Conservation (phyloP, 1,140 invertebrate genomes). For the Musca vetustissima region DNA sequence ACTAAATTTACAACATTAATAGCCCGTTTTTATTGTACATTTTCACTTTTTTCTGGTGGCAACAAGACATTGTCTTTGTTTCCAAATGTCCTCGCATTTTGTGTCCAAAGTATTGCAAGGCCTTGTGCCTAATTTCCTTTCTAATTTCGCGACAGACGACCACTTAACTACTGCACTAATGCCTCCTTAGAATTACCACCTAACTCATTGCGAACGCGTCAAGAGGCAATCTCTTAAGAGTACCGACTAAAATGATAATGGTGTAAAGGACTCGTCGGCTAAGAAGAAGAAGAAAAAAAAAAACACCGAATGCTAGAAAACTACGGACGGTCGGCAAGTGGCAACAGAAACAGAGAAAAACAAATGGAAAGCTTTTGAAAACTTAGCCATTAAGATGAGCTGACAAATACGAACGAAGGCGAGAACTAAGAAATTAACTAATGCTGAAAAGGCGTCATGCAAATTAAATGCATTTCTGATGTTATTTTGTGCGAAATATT, state of each 20-base stretch:
- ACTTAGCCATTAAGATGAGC: background rate
- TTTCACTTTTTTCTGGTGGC: too few relatives aligned
- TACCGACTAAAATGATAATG: background rate
- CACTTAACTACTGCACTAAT: constrained; percentile 6
- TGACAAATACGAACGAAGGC: constrained; percentile 3
- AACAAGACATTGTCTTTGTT: too few relatives aligned
- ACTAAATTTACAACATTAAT: too few relatives aligned
- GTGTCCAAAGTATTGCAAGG: background rate
- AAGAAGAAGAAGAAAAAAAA: too few relatives aligned
- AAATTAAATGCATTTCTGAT: constrained; percentile 35
- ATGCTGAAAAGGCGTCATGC: constrained; percentile 30
- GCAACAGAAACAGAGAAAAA: too few relatives aligned
- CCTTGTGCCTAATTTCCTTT: constrained; percentile 20
- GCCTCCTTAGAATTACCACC: too few relatives aligned
- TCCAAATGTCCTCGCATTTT: too few relatives aligned
- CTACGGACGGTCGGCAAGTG: background rate
- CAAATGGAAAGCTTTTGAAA: too few relatives aligned
- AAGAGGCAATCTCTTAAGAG: too few relatives aligned
- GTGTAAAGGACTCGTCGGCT: background rate
- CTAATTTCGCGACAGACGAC: constrained; percentile 16
- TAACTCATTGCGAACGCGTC: too few relatives aligned
- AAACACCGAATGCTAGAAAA: background rate
- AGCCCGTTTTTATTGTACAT: too few relatives aligned
- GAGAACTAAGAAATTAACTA: constrained; percentile 17
- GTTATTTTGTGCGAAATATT: constrained; percentile 28